Evolutionary conservation across 30 jellyfish, hydroid and myxozoan genomes (phyloP).

Genomic region (Aurelia aurita): DNA sequence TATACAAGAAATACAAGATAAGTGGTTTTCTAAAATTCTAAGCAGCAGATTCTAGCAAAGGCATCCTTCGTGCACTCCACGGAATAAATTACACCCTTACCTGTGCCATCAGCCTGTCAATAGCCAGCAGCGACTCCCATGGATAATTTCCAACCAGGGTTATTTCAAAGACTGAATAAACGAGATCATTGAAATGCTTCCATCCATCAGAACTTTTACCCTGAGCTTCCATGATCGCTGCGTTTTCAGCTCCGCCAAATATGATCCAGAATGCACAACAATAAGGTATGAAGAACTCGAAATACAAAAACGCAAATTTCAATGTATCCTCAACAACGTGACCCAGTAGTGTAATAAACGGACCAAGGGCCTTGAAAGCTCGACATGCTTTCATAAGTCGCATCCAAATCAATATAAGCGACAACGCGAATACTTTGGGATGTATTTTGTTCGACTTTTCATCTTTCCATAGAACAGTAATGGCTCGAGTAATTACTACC

Average conservation of each 20-base stretch:
- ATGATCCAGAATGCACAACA: constrained; percentile 99
- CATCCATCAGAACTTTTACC: constrained; percentile 79
- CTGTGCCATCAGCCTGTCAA: constrained; percentile 97
- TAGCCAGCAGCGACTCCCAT: constrained; percentile 82
- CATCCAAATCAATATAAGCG: constrained; percentile 92
- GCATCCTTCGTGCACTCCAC: neutral
- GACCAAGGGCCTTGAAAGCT: constrained; percentile 95
- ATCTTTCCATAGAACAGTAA: constrained; percentile 67
- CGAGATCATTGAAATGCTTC: constrained; percentile 88
- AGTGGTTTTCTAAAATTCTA: too few species aligned
- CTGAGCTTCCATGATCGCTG: constrained; percentile 79
- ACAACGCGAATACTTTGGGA: constrained; percentile 86
- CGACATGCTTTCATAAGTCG: constrained; percentile 96
- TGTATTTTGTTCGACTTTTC: constrained; percentile 70
- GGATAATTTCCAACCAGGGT: constrained; percentile 96
- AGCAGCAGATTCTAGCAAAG: too few species aligned
- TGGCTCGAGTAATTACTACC: constrained; percentile 87
- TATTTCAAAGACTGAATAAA: constrained; percentile 90
- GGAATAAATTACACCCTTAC: neutral
- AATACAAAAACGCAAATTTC: constrained; percentile 93
- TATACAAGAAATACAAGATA: too few species aligned
- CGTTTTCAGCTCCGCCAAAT: constrained; percentile 94
- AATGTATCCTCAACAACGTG: constrained; percentile 97
- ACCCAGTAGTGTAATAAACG: constrained; percentile 95
- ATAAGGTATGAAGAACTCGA: constrained; percentile 98